A percentile compares a stretch with the other conserved stretches of the same genome.
Conservation (phyloP, 2,797 vertebrate species). For the Spinus olivaceus region DNA sequence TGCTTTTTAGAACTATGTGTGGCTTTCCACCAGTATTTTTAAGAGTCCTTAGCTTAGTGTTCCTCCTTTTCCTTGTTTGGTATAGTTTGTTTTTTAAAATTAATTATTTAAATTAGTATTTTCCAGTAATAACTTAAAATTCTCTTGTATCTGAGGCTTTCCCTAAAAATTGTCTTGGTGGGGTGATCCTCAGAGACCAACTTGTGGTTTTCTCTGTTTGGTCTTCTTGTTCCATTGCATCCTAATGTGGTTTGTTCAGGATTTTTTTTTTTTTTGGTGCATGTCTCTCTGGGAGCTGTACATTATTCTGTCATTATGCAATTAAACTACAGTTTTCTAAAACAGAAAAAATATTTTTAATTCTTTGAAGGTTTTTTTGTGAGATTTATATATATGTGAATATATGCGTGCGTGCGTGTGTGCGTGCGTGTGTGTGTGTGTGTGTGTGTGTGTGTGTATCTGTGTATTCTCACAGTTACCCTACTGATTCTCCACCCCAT, state of each 20-base stretch:
- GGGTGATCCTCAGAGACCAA: not conserved
- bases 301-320: not conserved
- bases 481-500: fast-evolving
- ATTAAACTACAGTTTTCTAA: not conserved
- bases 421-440: not conserved
- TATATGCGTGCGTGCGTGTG: not conserved
- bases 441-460: not conserved
- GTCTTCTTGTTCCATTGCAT: not conserved
- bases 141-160: not conserved
- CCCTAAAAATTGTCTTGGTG: not conserved
- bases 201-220: not conserved
- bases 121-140: not conserved
- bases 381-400: not conserved
- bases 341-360: not conserved
- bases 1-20: not conserved
- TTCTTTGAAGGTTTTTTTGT: not conserved
- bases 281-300: not conserved
- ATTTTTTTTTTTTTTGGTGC: not conserved
- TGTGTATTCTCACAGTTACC: not conserved
- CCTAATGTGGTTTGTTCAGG: not conserved
- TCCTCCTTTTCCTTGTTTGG: not conserved
- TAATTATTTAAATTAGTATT: not conserved
- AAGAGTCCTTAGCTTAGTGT: not conserved
- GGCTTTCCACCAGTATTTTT: not conserved
- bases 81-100: not conserved